Conservation (phyloP, 2,888 invertebrate genomes). For the Tachina fera region DNA sequence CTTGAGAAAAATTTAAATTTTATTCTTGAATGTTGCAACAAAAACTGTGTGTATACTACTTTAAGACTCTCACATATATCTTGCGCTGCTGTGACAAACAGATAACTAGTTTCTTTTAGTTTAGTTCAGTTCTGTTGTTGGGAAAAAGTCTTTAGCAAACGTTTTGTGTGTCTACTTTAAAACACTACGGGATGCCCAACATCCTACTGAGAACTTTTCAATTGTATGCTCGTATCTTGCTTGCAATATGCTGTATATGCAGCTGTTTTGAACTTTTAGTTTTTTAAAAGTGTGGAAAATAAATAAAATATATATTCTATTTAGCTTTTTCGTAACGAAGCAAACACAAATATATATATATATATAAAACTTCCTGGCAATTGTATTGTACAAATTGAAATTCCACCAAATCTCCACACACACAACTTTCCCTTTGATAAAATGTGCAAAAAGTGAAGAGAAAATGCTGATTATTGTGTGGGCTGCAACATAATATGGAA, state of each 20-base stretch:
- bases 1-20: constrained; percentile 10
- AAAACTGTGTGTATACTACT: too few relatives aligned
- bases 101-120: constrained; percentile 24
- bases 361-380: background rate
- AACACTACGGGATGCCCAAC: constrained; percentile 59
- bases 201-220: constrained; percentile 62
- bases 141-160: constrained; percentile 41
- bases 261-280: constrained; percentile 57
- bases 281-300: constrained; percentile 1
- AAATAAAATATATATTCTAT: constrained; percentile 17
- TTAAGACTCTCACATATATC: constrained; percentile 22
- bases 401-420: background rate
- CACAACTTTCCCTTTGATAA: constrained; percentile 39
- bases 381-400: constrained; percentile 15
- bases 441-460: constrained; percentile 1
- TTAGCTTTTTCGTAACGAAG: constrained; percentile 6
- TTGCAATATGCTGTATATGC: constrained; percentile 44
- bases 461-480: constrained; percentile 44
- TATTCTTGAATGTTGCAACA: constrained; percentile 8
- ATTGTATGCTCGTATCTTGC: constrained; percentile 27
- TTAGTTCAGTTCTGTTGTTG: background rate
- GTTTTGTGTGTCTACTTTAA: constrained; percentile 46
- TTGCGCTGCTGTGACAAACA: constrained; percentile 4
- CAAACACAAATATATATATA: background rate
- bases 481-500: constrained; percentile 40